Evolutionary conservation across 2,888 invertebrate species (phyloP).

Genomic region (Drosophila histrio): DNA sequence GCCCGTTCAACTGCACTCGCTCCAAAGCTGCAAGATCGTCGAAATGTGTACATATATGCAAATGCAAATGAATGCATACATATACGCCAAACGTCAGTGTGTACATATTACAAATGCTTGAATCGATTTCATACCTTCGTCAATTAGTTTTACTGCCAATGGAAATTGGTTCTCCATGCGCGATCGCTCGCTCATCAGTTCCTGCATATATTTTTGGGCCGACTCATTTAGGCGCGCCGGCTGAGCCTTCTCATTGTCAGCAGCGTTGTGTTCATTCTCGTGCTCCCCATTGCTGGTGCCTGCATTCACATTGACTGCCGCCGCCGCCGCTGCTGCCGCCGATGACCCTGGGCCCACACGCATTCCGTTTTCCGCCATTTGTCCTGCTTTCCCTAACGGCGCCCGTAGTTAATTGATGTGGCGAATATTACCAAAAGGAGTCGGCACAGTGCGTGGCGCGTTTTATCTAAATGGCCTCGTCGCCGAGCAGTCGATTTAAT

Average conservation of each 20-base stretch:
- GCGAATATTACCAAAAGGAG: constrained; percentile 52
- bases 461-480: constrained; percentile 56
- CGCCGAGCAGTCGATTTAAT: constrained; percentile 57
- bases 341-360: constrained; percentile 76
- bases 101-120: constrained; percentile 23
- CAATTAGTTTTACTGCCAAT: constrained; percentile 82
- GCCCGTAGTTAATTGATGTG: constrained; percentile 53
- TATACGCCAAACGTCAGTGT: constrained; percentile 23
- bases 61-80: background rate
- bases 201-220: constrained; percentile 83
- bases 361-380: constrained; percentile 82
- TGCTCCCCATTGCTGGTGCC: constrained; percentile 78
- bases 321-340: constrained; percentile 45
- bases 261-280: constrained; percentile 72
- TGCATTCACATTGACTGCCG: constrained; percentile 45
- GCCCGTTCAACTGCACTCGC: constrained; percentile 89
- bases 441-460: constrained; percentile 59
- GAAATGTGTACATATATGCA: background rate
- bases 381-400: constrained; percentile 55
- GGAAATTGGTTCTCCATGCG: constrained; percentile 83
- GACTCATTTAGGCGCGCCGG: constrained; percentile 80
- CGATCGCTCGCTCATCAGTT: constrained; percentile 80
- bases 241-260: constrained; percentile 73
- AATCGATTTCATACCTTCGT: constrained; percentile 75
- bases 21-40: constrained; percentile 87